phyloP scores from a whole-genome alignment of 2,113 vertebrate genomes.

The Lontra canadensis region DNA sequence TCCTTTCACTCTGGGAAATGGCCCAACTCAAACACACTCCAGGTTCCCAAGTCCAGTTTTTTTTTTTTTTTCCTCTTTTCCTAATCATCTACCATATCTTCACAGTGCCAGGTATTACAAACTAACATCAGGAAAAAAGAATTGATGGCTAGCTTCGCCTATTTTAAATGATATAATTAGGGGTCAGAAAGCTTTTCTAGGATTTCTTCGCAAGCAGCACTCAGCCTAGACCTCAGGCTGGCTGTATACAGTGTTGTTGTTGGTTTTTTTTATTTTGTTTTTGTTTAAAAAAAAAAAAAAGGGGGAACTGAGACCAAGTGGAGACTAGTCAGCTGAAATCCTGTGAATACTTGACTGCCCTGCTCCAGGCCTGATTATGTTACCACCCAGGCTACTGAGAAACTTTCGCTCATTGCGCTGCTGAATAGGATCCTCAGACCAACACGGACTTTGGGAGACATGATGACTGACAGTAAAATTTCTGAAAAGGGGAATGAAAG shows the following conservation, averaged over 20 bases:
- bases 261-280: no score
- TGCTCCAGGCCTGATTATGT: neutral
- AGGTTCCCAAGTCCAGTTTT: neutral
- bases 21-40: neutral
- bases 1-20: neutral
- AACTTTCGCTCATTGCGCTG: neutral
- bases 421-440: neutral
- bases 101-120: neutral
- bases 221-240: neutral
- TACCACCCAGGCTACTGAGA: neutral
- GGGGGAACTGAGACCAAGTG: neutral
- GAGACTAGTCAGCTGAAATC: neutral
- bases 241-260: neutral
- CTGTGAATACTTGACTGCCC: neutral
- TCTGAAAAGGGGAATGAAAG: neutral
- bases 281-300: neutral
- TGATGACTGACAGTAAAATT: neutral
- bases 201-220: neutral
- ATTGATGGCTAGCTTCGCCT: neutral
- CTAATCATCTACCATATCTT: neutral
- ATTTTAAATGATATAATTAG: neutral
- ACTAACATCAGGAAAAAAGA: slow-evolving; percentile 9
- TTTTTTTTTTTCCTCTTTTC: neutral
- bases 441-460: neutral
- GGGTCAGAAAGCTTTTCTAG: neutral